Evolutionary conservation across 2,888 invertebrate species (phyloP).

Genomic region (Philonicus albiceps): DNA sequence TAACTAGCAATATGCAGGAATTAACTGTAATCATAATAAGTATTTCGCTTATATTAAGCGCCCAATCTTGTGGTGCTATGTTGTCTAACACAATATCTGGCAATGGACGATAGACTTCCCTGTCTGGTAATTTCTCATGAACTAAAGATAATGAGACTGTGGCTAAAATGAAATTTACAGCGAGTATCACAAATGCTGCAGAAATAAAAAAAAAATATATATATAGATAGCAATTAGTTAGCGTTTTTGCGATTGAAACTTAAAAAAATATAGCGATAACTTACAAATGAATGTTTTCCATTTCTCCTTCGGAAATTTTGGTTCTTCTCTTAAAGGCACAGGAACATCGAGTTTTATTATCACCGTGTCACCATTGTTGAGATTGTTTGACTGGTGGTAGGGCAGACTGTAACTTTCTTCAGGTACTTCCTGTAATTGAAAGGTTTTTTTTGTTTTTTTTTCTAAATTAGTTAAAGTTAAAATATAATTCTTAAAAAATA

Average conservation of each 20-base stretch:
- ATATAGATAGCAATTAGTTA: constrained; percentile 46
- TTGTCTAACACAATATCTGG: constrained; percentile 85
- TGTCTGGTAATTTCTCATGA: constrained; percentile 87
- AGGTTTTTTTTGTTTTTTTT: neutral
- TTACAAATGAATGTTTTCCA: constrained; percentile 75
- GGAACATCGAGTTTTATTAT: constrained; percentile 72
- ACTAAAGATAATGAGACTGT: constrained; percentile 81
- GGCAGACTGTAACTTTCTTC: constrained; percentile 54
- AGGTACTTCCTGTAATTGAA: constrained; percentile 54
- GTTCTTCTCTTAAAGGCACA: constrained; percentile 75
- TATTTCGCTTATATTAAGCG: constrained; percentile 83
- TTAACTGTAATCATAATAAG: constrained; percentile 84
- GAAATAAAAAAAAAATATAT: too few species aligned
- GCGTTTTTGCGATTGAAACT: neutral
- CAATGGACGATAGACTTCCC: constrained; percentile 76
- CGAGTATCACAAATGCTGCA: constrained; percentile 70
- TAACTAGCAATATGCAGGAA: constrained; percentile 76
- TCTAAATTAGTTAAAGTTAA: neutral
- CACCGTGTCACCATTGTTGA: constrained; percentile 57
- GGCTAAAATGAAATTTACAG: constrained; percentile 71
- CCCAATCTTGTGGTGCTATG: constrained; percentile 79
- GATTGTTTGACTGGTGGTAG: constrained; percentile 52
- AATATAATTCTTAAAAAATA: neutral
- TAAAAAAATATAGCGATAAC: constrained; percentile 54
- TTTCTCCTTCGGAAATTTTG: constrained; percentile 82